These are phyloP conservation scores for Rhea pennata DNA, from an alignment of 2,113 vertebrate species.

Conservation along the genomic window DNA sequence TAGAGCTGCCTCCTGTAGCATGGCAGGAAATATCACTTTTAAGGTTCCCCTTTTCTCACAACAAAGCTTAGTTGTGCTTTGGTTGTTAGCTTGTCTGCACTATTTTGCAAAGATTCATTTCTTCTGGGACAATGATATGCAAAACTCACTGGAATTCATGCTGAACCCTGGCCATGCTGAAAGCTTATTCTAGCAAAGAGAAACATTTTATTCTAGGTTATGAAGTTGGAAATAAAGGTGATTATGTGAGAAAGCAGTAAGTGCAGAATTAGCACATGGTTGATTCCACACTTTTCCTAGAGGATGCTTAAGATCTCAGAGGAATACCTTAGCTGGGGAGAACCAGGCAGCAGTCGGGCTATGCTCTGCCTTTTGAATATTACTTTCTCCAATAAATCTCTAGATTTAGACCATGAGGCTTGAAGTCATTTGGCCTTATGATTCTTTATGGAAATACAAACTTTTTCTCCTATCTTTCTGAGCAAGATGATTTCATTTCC, in stretches of 20 bases:
- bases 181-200: background rate
- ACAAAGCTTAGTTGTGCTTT: rapidly evolving
- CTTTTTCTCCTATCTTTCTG: no score
- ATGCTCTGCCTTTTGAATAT: no score
- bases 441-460: no score
- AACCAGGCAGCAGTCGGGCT: background rate
- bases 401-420: no score
- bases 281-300: background rate
- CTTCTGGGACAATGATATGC: background rate
- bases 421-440: no score
- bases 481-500: no score
- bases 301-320: background rate
- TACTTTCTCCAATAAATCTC: no score
- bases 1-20: background rate
- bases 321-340: background rate
- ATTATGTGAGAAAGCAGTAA: constrained; percentile 15
- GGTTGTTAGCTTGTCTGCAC: background rate
- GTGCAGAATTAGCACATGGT: constrained; percentile 33
- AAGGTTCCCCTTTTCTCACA: background rate
- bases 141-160: rapidly evolving
- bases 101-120: background rate
- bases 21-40: background rate
- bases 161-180: background rate
- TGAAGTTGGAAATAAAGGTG: constrained; percentile 15
- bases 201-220: background rate